Base-by-base conservation (phyloP, 2,797 vertebrate genomes). In the Ptychobarbus kaznakovi region DNA sequence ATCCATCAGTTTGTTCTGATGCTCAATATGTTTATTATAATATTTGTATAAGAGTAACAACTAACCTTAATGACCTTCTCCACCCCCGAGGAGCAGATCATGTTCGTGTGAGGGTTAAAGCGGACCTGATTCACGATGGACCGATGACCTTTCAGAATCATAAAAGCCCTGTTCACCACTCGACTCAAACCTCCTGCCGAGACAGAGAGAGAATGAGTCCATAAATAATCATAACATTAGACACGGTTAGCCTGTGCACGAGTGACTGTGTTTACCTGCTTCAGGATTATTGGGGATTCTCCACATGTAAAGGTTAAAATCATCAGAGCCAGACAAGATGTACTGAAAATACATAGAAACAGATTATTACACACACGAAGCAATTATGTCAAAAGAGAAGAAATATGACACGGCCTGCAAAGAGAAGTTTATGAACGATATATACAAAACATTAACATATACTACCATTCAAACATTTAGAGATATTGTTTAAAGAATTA, bases 271-370 rank as follows among this genome's bases (percentile, higher is more conserved):
- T 66, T 56, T 75, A 99, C 98, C 98, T 93, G 97, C 96, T 95
- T 98, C 98, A 53, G 98, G 97, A 90, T 97, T 96, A 86, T 96
- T 97, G 51, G 98, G 98, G 91, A 99, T 99, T 92, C 95, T 98
- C 98, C 98, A 99, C 98, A 99, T 99, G 92, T 99, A 99, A 81
- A 99, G 96, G 92, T 99, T 99, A 94, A 99, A 99, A 94, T 99
- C 98, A 88, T 99, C 98, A 10, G 98, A 99, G 56, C 98, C 98
- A 65, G 98, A 99, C 89, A 99, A 94, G 92, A 99, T 98, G 91
- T 99, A 99, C 98, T 99, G 94, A 56, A 83, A 89, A 84, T 7
- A 86, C 74, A 86, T 1, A 74, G 22, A 80, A 10, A 81, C 22
- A 38, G 12, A 76, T 82, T 38, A 66, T 38, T 53, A 53, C 16